Conservation (phyloP, 2,113 vertebrate genomes). For the Cavia aperea region DNA sequence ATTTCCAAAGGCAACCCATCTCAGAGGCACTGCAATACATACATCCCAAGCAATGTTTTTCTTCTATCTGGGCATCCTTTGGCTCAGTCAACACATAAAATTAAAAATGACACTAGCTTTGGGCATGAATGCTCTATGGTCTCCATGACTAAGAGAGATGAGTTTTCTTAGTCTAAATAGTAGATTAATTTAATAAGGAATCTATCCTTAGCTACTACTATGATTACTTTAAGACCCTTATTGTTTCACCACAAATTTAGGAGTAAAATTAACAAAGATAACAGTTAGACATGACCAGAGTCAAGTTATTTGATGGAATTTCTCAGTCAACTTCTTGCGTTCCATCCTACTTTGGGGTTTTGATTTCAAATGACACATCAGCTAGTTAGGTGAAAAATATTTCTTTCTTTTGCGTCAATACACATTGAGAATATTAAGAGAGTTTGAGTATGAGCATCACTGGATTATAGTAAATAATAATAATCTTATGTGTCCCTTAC, state of each 20-base stretch:
- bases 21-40: not conserved
- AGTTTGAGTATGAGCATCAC: not conserved
- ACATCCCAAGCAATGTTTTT: not conserved
- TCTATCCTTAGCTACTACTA: not conserved
- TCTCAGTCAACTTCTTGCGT: too few species aligned
- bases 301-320: not conserved
- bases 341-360: not conserved
- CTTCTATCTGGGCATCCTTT: not conserved
- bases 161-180: not conserved
- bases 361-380: not conserved
- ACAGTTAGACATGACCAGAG: not conserved
- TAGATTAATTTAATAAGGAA: not conserved
- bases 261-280: not conserved
- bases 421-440: not conserved
- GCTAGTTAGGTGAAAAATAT: not conserved
- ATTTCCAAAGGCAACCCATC: not conserved
- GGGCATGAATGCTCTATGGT: rapidly evolving
- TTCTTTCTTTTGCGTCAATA: not conserved
- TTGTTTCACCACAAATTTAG: not conserved
- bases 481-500: rapidly evolving
- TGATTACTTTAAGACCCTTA: not conserved
- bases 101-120: not conserved
- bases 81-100: not conserved
- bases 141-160: not conserved
- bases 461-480: not conserved